These are phyloP conservation scores for Atta colombica DNA, from an alignment of 1,140 invertebrate species.

Conservation along the genomic window DNA sequence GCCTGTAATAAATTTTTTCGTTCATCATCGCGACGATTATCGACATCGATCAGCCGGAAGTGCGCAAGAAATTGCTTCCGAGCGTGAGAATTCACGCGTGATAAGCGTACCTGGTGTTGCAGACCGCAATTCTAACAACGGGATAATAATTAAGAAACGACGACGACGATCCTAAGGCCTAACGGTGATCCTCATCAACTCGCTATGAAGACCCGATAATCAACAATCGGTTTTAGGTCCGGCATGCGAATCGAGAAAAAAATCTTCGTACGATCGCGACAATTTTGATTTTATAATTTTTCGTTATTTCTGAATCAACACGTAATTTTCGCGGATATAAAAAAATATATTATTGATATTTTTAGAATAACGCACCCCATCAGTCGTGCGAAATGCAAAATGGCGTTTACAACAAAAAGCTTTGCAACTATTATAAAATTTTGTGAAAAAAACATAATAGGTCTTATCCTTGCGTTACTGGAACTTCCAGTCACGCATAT, in stretches of 20 bases:
- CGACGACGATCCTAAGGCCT: slow-evolving; percentile 63
- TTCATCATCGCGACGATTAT: slow-evolving; percentile 1
- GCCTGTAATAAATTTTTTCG: not conserved
- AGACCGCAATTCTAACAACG: slow-evolving; percentile 47
- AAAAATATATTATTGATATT: not conserved
- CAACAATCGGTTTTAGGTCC: slow-evolving; percentile 58
- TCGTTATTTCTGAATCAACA: not conserved
- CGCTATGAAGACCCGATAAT: slow-evolving; percentile 69
- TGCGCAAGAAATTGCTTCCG: slow-evolving; percentile 65
- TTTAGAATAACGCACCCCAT: not conserved
- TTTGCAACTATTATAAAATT: no score
- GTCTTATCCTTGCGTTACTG: no score
- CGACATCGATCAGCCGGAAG: slow-evolving; percentile 46
- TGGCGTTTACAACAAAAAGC: no score
- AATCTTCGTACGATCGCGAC: not conserved
- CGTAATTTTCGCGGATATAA: not conserved
- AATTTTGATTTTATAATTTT: not conserved
- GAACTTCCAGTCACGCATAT: no score
- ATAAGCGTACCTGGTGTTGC: slow-evolving; percentile 17
- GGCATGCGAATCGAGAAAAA: not conserved
- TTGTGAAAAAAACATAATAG: no score
- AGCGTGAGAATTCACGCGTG: slow-evolving; percentile 54
- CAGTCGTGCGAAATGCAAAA: not conserved
- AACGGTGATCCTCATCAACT: slow-evolving; percentile 70
- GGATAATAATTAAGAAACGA: slow-evolving; percentile 78